These are phyloP conservation scores for Tinea trinotella DNA, from an alignment of 2,888 invertebrate species.

Conservation along the genomic window DNA sequence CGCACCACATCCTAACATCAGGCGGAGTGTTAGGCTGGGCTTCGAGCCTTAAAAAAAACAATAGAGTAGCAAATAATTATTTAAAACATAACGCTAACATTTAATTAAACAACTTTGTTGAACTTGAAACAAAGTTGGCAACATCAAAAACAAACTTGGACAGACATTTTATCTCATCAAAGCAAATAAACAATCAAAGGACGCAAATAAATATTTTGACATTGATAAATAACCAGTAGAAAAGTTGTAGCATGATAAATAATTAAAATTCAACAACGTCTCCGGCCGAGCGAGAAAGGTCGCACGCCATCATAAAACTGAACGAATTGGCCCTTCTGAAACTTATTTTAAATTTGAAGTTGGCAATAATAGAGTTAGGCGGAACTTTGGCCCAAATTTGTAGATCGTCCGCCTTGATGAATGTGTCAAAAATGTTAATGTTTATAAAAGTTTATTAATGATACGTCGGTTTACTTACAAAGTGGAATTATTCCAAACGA, in stretches of 20 bases:
- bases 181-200: constrained; percentile 4
- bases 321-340: constrained; percentile 31
- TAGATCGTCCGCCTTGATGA: background rate
- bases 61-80: too few species aligned
- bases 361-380: constrained; percentile 10
- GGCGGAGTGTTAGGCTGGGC: too few species aligned
- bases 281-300: constrained; percentile 31
- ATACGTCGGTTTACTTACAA: background rate
- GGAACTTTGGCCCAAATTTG: constrained; percentile 10
- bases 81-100: background rate
- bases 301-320: constrained; percentile 29
- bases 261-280: constrained; percentile 40
- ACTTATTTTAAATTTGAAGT: constrained; percentile 16
- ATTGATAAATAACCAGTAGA: constrained; percentile 34
- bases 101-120: constrained; percentile 1
- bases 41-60: too few species aligned
- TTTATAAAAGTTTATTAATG: constrained; percentile 8
- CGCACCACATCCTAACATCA: too few species aligned
- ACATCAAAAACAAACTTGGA: background rate
- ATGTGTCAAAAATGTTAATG: background rate
- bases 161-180: constrained; percentile 6
- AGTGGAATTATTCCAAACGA: background rate
- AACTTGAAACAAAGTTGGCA: background rate
- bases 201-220: constrained; percentile 26
- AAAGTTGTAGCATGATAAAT: constrained; percentile 36